phyloP scores from a whole-genome alignment of 2,888 invertebrate species.

The Lasioglossum figueresi region DNA sequence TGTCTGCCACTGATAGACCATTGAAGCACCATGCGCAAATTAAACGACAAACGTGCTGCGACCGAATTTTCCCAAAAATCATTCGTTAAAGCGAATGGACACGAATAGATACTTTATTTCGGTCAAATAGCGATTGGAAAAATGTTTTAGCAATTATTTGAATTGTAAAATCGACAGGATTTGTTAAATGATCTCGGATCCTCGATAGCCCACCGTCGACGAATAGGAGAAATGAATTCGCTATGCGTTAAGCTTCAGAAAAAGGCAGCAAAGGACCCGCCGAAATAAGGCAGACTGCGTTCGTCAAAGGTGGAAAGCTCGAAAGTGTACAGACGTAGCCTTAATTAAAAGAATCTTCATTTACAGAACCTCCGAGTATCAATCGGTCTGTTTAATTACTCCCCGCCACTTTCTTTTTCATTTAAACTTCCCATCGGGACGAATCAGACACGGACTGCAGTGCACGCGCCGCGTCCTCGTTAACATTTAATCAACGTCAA shows the following conservation, averaged over 20 bases:
- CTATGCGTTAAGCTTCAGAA: not conserved
- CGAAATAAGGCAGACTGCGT: conserved; percentile 40
- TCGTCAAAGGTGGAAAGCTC: conserved; percentile 40
- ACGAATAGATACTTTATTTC: not conserved
- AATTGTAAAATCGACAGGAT: not conserved
- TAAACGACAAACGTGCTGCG: not conserved
- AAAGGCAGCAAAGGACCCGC: conserved; percentile 11
- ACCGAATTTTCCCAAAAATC: not conserved
- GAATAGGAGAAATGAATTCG: not conserved
- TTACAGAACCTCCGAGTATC: conserved; percentile 62
- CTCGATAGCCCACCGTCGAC: not conserved
- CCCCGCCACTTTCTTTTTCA: conserved; percentile 72
- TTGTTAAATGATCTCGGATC: not conserved
- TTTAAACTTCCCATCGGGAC: conserved; percentile 73
- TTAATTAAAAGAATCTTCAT: conserved; percentile 71
- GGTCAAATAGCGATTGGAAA: not conserved
- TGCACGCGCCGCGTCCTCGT: conserved; percentile 66
- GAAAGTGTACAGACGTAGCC: conserved; percentile 32
- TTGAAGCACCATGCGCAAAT: not conserved
- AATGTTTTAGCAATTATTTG: not conserved
- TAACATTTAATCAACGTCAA: conserved; percentile 75
- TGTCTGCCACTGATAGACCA: not conserved
- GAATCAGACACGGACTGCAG: conserved; percentile 53
- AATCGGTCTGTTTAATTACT: conserved; percentile 76
- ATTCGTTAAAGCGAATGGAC: not conserved